A percentile compares a stretch with the other conserved stretches of the same genome.
Evolutionary conservation across 2,888 invertebrate species (phyloP).

Genomic region (Phytoseiulus persimilis): DNA sequence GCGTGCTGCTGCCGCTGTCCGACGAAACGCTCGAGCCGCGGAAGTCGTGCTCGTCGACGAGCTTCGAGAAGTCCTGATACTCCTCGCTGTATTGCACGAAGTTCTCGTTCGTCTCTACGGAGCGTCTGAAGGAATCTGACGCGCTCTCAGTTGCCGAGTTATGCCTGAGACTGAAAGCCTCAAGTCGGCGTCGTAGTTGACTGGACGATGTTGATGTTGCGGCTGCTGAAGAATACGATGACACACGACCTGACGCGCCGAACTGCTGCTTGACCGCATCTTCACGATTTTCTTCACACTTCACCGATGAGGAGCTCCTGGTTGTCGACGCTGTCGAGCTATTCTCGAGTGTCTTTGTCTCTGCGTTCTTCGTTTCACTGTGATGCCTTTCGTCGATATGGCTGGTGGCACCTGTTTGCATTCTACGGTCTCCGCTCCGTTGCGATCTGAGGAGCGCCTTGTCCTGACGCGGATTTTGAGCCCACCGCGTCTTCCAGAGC

Average conservation of each 20-base stretch:
- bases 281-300: not conserved
- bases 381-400: not conserved
- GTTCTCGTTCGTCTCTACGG: slow-evolving; percentile 18
- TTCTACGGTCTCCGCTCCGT: not conserved
- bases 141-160: slow-evolving; percentile 7
- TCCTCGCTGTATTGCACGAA: not conserved
- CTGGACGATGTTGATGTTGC: not conserved
- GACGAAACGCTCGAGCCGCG: slow-evolving; percentile 32
- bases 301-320: not conserved
- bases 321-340: not conserved
- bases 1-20: slow-evolving; percentile 31
- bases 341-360: not conserved
- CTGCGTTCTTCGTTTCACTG: not conserved
- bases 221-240: not conserved
- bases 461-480: not conserved
- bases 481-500: not conserved
- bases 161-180: slow-evolving; percentile 6
- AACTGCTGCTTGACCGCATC: not conserved
- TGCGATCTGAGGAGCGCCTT: not conserved
- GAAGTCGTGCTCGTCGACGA: slow-evolving; percentile 28
- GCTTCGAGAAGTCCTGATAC: slow-evolving; percentile 10
- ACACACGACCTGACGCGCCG: not conserved
- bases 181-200: not conserved
- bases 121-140: slow-evolving; percentile 25
- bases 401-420: not conserved